Conservation (phyloP, 2,888 invertebrate species). For the Dryobotodes eremita region DNA sequence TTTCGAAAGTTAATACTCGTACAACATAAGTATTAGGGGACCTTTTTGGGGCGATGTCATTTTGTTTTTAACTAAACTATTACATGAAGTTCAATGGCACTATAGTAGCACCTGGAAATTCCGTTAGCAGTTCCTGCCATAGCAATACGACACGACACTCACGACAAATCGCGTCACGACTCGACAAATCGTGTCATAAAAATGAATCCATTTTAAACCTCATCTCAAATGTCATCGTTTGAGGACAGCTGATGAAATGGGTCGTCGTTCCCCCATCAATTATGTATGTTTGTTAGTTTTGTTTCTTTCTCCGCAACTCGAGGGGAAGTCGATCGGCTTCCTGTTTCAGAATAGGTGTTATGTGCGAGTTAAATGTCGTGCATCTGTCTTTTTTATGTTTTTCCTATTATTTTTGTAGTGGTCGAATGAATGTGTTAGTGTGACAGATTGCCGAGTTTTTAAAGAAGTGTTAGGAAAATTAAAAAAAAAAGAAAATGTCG, state of each 20-base stretch:
- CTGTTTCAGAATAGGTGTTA: conserved; percentile 74
- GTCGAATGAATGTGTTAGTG: conserved; percentile 27
- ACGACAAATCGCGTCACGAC: conserved; percentile 28
- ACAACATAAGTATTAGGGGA: neutral
- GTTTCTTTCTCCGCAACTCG: conserved; percentile 65
- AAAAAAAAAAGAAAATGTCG: no score
- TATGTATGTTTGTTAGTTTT: conserved; percentile 70
- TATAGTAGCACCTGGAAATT: neutral
- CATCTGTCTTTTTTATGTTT: conserved; percentile 61
- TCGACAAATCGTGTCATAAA: conserved; percentile 46
- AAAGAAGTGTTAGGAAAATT: neutral
- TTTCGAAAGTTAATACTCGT: no score
- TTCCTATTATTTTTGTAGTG: conserved; percentile 51
- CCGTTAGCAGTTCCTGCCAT: neutral
- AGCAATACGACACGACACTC: conserved; percentile 7
- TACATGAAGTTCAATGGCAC: neutral
- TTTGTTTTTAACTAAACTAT: neutral
- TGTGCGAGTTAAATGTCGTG: conserved; percentile 63
- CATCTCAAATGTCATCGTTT: conserved; percentile 78
- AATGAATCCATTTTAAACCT: conserved; percentile 65
- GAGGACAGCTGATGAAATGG: conserved; percentile 78
- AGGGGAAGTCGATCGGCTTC: conserved; percentile 71
- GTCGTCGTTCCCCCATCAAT: conserved; percentile 79
- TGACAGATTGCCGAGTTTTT: conserved; percentile 30
- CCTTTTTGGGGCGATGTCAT: neutral